Conservation (phyloP, 2,888 invertebrate genomes). For the Blastobasis adustella region DNA sequence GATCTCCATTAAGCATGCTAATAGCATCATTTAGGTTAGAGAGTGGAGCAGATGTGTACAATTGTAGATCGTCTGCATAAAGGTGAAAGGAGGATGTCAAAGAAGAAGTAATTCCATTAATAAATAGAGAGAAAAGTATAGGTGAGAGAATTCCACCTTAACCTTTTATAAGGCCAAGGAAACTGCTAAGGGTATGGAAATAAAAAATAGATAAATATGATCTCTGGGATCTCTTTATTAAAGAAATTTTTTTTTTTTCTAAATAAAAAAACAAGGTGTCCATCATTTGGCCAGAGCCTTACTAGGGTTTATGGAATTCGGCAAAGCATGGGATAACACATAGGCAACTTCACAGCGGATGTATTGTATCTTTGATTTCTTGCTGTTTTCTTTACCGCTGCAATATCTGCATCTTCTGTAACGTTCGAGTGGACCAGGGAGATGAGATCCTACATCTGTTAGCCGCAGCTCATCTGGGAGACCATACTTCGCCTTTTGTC, state of each 20-base stretch:
- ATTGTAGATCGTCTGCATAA: too few relatives aligned
- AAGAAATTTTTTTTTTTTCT: not conserved
- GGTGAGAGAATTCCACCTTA: too few relatives aligned
- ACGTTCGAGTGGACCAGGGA: conserved; percentile 12
- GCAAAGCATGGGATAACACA: not conserved
- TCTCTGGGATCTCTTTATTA: conserved; percentile 14
- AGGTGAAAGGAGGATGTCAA: too few relatives aligned
- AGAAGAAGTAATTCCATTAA: too few relatives aligned
- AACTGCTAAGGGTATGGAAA: conserved; percentile 13
- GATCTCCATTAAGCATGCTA: too few relatives aligned
- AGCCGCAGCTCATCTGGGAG: conserved; percentile 14
- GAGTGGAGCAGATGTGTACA: too few relatives aligned
- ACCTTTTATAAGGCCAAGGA: not conserved
- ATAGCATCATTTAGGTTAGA: too few relatives aligned
- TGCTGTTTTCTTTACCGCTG: conserved; percentile 12
- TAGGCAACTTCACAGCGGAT: conserved; percentile 1
- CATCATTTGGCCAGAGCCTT: not conserved
- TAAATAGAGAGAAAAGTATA: too few relatives aligned
- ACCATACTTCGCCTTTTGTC: conserved; percentile 16
- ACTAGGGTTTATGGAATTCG: not conserved
- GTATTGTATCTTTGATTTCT: conserved; percentile 16
- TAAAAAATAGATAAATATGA: not conserved
- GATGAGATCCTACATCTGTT: conserved; percentile 13
- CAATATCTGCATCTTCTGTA: conserved; percentile 15
- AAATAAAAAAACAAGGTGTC: not conserved